Base-by-base conservation (phyloP, 2,888 invertebrate species). In the Xylota segnis region DNA sequence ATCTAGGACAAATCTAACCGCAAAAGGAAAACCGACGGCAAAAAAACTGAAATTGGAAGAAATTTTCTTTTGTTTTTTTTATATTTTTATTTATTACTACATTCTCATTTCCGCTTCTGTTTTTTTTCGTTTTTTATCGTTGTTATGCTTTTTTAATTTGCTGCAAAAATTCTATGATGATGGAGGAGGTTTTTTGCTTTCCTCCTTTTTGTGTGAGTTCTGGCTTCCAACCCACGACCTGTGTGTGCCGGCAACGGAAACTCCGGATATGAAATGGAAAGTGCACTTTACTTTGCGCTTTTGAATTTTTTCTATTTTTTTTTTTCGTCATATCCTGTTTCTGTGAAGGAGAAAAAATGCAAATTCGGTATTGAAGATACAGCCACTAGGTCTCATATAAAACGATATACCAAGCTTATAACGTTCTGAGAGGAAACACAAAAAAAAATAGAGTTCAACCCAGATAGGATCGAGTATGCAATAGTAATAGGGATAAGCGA, bases 211-310 rank as follows among this genome's bases (percentile, higher is more conserved):
- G 23, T 23, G 3, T 23, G 23, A 66, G 29, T 50, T 40, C 4
- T 40, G 14, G 9, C 29, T 52, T 52, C 14, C 16, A 72, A 40
- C 29, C 63, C 32, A 27, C 43, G 71, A 81, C 65, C 65, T 59
- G 45, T 65, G 37, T 37, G 63, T 27, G 45, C 50, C 32, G 29
- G 81, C 43, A 56, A 63, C 70, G 76, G 68, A 82, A 81, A 75
- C 61, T 82, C 81, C 75, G 81, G 82, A 82, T 76, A 63, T 76
- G 70, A 70, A 82, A 82, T 82, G 63, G 76, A 82, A 82, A 82
- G 70, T 82, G 82, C 82, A 76, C 82, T 82, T 82, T 58, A 63
- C 58, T 54, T 40, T 10, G 3, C 12, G 29, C 12, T 56, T 56
- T 23, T 23, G 23, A 23, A 23, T 23, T 23, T 23, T 63, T 45